Base-by-base conservation (phyloP, 2,888 invertebrate species). In the Tribolium freemani region DNA sequence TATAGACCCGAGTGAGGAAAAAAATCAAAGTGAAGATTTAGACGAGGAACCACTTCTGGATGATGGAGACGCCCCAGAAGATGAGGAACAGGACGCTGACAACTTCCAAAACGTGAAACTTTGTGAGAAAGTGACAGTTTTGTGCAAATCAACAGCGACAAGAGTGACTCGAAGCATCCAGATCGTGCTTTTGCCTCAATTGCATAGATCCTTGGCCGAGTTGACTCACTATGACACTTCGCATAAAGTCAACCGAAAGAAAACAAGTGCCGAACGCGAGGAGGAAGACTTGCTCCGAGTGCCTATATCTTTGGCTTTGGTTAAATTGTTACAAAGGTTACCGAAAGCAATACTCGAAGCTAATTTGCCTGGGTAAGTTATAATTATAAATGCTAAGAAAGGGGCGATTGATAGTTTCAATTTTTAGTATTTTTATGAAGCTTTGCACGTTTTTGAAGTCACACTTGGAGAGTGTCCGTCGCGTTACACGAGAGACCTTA, bases 401-500 rank as follows among this genome's bases (percentile, higher is more conserved):
- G 16, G 16, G 16, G 16, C 16, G 16, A 71, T 46, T 31, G 31
- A 30, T 72, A 76, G 67, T 61, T 16, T 2, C 2, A 44, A n/a
- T 61, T 79, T 75, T 73, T 70, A 93, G 93, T 50, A 92, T 96
- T 60, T 92, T 96, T 75, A 92, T 95, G 88, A 97, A 97, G 85
- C 88, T 98, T 0, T 96, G 96, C 81, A 93, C 94, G 0, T 97
- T 98, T 84, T 87, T 99, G 70, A 96, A 95, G 84, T 97, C 97
- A 0, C 94, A 94, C 1, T 86, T 96, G 13, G 94, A 94, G 78
- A 95, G 96, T 81, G 95, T 98, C 1, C 90, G 98, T 48, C 91
- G 94, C 82, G 88, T 92, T 0, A 93, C 98, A 0, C 90, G 97
- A 31, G 95, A 96, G 84, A 96, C 96, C n/a, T 89, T 99, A n/a